Conservation (phyloP, 2,113 vertebrate species). For the Empidonax traillii region DNA sequence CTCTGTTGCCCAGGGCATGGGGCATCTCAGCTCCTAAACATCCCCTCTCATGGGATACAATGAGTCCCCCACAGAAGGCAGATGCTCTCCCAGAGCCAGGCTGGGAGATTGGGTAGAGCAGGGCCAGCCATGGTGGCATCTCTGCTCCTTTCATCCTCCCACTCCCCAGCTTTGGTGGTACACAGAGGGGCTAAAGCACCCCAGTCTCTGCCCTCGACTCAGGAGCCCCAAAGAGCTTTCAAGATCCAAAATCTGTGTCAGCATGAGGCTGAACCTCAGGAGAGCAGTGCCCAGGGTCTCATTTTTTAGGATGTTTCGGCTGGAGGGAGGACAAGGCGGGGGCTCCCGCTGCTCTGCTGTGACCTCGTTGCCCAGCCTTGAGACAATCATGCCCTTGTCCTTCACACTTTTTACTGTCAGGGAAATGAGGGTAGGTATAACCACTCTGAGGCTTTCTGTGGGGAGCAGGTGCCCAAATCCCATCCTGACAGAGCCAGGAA, state of each 20-base stretch:
- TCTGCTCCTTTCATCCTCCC: neutral
- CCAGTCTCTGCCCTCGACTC: neutral
- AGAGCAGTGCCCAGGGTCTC: neutral
- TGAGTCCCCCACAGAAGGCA: neutral
- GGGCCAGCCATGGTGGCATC: neutral
- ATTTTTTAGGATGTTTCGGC: neutral
- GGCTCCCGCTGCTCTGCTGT: neutral
- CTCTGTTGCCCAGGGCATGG: neutral
- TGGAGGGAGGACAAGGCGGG: rapidly evolving
- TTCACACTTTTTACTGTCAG: neutral
- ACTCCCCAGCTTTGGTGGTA: rapidly evolving
- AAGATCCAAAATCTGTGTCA: neutral
- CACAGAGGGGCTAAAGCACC: neutral
- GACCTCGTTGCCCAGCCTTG: neutral
- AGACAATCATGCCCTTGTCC: neutral
- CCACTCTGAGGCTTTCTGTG: neutral
- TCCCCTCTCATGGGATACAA: neutral
- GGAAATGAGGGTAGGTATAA: neutral
- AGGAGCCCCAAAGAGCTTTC: neutral
- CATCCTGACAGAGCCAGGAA: neutral
- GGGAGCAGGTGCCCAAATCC: neutral
- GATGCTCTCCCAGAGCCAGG: neutral
- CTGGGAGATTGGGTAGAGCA: neutral
- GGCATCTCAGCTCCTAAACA: neutral
- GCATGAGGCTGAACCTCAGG: neutral